These are phyloP conservation scores for Drosophila leonis DNA, from an alignment of 2,888 invertebrate genomes.

Conservation along the genomic window DNA sequence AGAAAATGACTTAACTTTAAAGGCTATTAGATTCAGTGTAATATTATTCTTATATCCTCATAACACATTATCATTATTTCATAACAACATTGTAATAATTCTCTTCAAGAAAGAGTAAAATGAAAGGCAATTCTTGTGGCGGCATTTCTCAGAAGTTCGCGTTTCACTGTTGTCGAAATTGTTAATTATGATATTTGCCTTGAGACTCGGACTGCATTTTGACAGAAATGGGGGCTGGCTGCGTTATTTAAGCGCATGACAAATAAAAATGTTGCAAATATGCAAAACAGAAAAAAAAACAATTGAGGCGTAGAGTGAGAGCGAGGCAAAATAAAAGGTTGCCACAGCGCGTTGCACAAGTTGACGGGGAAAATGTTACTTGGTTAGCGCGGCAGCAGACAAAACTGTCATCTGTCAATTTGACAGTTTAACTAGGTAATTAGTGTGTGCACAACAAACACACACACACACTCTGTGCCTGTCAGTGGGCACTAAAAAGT, in stretches of 20 bases:
- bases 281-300: slow-evolving; percentile 23
- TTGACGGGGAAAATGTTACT: slow-evolving; percentile 70
- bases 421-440: slow-evolving; percentile 84
- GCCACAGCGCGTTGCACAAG: slow-evolving; percentile 47
- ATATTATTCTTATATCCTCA: not conserved
- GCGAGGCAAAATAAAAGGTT: slow-evolving; percentile 41
- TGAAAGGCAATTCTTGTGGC: slow-evolving; percentile 11
- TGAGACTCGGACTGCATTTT: slow-evolving; percentile 60
- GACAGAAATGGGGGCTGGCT: slow-evolving; percentile 68
- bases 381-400: slow-evolving; percentile 58
- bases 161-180: slow-evolving; percentile 57
- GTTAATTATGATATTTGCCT: slow-evolving; percentile 74
- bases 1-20: too few species aligned
- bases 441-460: slow-evolving; percentile 69
- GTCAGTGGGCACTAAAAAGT: slow-evolving; percentile 75
- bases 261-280: slow-evolving; percentile 75
- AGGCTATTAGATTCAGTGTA: too few species aligned
- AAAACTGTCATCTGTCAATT: slow-evolving; percentile 83
- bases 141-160: slow-evolving; percentile 68
- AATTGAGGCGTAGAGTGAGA: slow-evolving; percentile 3
- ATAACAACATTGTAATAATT: not conserved
- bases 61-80: not conserved
- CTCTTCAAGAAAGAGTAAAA: not conserved
- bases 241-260: slow-evolving; percentile 63
- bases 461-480: slow-evolving; percentile 36